phyloP scores from a whole-genome alignment of 64 coral and sea anemone species.

The Pachyseris speciosa region DNA sequence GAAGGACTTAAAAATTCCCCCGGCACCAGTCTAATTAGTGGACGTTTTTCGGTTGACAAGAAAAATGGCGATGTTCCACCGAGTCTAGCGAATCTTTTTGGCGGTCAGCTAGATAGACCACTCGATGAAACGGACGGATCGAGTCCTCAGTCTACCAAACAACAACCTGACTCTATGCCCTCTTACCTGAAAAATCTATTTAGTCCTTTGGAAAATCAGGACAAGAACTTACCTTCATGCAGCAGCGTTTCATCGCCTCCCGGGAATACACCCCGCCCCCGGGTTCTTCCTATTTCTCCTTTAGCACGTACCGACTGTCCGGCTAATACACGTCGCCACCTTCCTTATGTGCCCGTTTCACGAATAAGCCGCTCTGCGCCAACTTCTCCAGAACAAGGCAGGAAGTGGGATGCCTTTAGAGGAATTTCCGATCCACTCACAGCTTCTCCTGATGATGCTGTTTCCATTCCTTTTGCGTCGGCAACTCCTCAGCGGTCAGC shows the following conservation, averaged over 20 bases:
- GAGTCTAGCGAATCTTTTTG: neutral
- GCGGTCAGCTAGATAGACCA: neutral
- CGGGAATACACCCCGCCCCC: neutral
- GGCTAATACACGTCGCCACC: neutral
- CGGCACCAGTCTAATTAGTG: constrained; percentile 13
- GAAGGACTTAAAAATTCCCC: neutral
- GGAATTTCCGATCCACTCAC: neutral
- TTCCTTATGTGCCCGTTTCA: neutral
- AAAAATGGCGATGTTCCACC: neutral
- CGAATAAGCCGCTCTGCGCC: constrained; percentile 24
- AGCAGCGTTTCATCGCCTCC: neutral
- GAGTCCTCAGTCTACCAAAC: neutral
- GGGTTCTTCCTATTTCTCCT: neutral
- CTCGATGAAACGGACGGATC: neutral
- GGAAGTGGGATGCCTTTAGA: neutral
- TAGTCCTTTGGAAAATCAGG: neutral
- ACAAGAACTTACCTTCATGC: neutral
- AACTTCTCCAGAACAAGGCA: constrained; percentile 23
- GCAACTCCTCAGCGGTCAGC: neutral
- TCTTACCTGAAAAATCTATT: constrained; percentile 21
- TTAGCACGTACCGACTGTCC: neutral
- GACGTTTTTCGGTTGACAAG: neutral
- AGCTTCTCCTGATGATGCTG: neutral
- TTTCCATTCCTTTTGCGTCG: neutral
- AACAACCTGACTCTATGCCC: neutral